Base-by-base conservation (phyloP, 2,888 invertebrate genomes). In the Ctena decussata region DNA sequence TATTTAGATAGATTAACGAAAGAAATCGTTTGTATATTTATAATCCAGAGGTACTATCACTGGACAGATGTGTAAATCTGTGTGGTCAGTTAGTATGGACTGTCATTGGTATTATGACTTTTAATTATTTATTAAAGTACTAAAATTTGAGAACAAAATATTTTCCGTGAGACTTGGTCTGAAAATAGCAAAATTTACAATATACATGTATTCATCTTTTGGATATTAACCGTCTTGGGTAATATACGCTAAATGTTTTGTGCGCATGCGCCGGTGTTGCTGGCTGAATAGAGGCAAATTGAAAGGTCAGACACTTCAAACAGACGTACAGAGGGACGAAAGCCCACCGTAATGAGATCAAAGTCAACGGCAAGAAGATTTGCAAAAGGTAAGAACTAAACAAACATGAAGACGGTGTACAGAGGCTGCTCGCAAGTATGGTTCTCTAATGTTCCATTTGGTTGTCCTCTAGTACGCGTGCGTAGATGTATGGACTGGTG, bases 361-460 rank as follows among this genome's bases (percentile, higher is more conserved):
- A 87, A 87, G 73, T 87, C 84, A 30, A 71, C 82, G n/a, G 86
- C 86, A 15, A 75, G 86, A 39, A 77, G 86, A 27, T 82, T 87
- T 24, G 80, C 79, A 30, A 87, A 87, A 87, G 86, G 86, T 84
- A 77, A 12, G 84, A 12, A 46, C 46, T 46, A 46, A 41, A 41
- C 6, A 15, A 41, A 15, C 41, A 41, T 11, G 15, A 15, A 41
- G 15, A 41, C 15, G 15, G 6, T 6, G 6, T 15, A 41, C 41
- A 15, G 41, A 15, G 41, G 41, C 41, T 15, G n/a, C n/a, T n/a
- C n/a, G n/a, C n/a, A n/a, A n/a, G n/a, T n/a, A n/a, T n/a, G n/a
- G n/a, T n/a, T n/a, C n/a, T n/a, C n/a, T n/a, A n/a, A n/a, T n/a
- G n/a, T n/a, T n/a, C n/a, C n/a, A n/a, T n/a, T n/a, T n/a, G n/a